Percentiles rank a stretch among this genome's conserved stretches.
phyloP scores from a whole-genome alignment of 2,797 vertebrate genomes.

The Natrix natrix region DNA sequence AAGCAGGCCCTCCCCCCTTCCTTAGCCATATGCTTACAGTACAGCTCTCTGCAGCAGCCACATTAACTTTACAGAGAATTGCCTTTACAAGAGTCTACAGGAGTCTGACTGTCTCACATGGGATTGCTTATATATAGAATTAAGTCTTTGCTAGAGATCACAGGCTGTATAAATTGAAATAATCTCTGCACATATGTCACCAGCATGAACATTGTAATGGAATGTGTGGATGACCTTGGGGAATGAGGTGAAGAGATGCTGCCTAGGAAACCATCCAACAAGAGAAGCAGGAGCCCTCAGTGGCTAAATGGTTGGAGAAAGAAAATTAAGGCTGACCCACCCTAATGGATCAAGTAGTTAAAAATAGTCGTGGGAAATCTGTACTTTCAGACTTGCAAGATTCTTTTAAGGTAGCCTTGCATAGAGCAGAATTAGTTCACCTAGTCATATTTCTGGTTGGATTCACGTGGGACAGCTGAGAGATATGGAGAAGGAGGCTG shows the following conservation, averaged over 20 bases:
- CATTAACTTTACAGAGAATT: not conserved
- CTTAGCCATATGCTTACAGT: not conserved
- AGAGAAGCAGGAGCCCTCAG: not conserved
- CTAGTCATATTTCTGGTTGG: not conserved
- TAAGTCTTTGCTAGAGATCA: not conserved
- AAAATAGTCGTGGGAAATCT: not conserved
- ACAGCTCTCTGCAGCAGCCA: not conserved
- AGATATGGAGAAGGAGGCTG: not conserved
- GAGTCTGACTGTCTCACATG: not conserved
- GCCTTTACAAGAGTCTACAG: not conserved
- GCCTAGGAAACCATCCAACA: not conserved
- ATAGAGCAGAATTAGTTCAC: not conserved
- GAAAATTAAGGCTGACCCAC: not conserved
- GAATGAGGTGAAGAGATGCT: not conserved
- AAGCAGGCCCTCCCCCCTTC: not conserved
- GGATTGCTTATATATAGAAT: not conserved
- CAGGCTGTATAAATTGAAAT: not conserved
- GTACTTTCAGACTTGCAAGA: not conserved
- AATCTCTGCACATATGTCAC: not conserved
- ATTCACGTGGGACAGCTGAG: not conserved
- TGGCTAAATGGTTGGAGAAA: not conserved
- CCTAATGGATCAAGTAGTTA: not conserved
- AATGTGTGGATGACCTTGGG: not conserved
- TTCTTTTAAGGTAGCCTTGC: not conserved
- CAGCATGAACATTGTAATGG: not conserved